Evolutionary conservation across 2,113 vertebrate genomes (phyloP), one percentile per base, ranked within the genome.

Genomic region (Ochotona princeps): DNA sequence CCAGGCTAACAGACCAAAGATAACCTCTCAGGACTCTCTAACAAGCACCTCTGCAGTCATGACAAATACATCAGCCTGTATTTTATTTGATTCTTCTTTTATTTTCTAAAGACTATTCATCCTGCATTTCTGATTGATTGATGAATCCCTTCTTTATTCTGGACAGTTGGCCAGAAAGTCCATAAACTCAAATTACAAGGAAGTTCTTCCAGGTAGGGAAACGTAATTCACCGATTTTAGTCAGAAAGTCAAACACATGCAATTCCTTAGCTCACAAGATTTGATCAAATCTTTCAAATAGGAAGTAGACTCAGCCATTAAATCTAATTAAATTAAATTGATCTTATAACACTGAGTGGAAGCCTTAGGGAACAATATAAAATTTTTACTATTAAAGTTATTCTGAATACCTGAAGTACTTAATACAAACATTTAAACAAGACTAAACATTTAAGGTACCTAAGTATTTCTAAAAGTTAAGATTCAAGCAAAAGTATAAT

Each of bases 171-270:
- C 26, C 72, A 92, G 28, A 87, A 92, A 78, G 25, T 87, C 57
- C 13, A 83, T 69, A 79, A 67, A 87, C 44, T 74, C 28, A 63
- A 94, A 79, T 17, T 83, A n/a, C 70, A 92, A 94, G 18, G 25
- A 75, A 63, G 30, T 51, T 89, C 20, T 67, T 84, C 5, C 72
- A 66, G 47, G 13, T 60, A 80, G 9, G 79, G 25, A 11, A 90
- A 78, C 35, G 72, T 72, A 90, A 78, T 83, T 78, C 20, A 38
- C n/a, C 26, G 44, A 72, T 79, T 76, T 87, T 32, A 87, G 14
- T 20, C 54, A 44, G 69, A 84, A 76, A 82, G 38, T 84, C 9
- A 57, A 81, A 76, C 81, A 83, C 14, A 65, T 21, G 28, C n/a
- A 75, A 70, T 57, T 12, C 47, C 63, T 65, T 60, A 82, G 11